These are phyloP conservation scores for Teleogryllus occipitalis DNA, from an alignment of 1,140 invertebrate genomes.

Conservation along the genomic window DNA sequence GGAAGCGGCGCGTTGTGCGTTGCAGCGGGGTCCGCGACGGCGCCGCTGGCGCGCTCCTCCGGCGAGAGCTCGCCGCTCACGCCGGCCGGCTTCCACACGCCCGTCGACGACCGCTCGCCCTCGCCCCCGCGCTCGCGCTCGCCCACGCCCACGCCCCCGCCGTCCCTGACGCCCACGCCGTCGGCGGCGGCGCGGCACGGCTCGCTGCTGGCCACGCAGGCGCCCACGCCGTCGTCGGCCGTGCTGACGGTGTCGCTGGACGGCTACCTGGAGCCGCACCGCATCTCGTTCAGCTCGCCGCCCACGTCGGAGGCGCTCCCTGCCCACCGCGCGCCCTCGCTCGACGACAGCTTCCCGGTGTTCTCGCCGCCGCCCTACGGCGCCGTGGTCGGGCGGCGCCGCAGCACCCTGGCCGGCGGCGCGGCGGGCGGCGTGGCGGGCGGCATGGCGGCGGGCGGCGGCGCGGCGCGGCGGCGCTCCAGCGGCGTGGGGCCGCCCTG, in stretches of 20 bases:
- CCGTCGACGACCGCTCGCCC: constrained; percentile 36
- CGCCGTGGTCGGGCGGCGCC: constrained; percentile 28
- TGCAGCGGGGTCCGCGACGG: constrained; percentile 26
- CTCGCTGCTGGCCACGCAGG: constrained; percentile 48
- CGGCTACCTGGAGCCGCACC: constrained; percentile 70
- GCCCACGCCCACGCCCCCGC: constrained; percentile 31
- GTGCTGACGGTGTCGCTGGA: constrained; percentile 74
- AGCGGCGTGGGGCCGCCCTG: constrained; percentile 43
- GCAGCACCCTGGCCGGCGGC: constrained; percentile 22
- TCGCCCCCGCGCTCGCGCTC: constrained; percentile 38
- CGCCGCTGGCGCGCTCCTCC: constrained; percentile 46
- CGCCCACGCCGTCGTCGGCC: constrained; percentile 74
- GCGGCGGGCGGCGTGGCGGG: constrained; percentile 36
- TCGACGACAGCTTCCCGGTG: constrained; percentile 70
- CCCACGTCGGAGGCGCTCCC: constrained; percentile 45
- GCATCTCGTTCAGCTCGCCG: constrained; percentile 68
- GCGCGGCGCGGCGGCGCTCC: constrained; percentile 39
- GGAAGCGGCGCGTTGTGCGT: background rate
- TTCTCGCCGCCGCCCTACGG: constrained; percentile 71
- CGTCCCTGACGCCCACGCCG: constrained; percentile 42
- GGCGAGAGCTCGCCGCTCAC: constrained; percentile 51
- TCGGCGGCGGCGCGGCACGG: constrained; percentile 31
- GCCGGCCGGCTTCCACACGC: constrained; percentile 57
- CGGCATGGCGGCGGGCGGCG: constrained; percentile 25
- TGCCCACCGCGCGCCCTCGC: constrained; percentile 44